Percentiles rank a stretch among this genome's conserved stretches.
Evolutionary conservation across 1,140 invertebrate genomes (phyloP).

Genomic region (Macrocentrus cingulum): DNA sequence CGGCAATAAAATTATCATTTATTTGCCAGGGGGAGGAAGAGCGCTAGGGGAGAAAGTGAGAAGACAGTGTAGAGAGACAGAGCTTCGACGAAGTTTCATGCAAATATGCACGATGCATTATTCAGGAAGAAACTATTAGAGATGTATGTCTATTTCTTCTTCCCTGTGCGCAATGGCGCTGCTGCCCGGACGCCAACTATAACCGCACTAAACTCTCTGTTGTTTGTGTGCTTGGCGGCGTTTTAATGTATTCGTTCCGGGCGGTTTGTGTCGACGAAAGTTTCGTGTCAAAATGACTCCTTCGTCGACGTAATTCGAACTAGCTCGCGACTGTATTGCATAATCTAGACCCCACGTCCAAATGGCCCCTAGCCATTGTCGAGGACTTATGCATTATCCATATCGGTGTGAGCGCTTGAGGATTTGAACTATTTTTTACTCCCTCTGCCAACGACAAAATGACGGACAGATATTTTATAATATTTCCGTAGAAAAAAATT

Average conservation of each 20-base stretch:
- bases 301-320: constrained; percentile 30
- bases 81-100: constrained; percentile 49
- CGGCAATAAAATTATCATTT: constrained; percentile 53
- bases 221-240: constrained; percentile 42
- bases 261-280: constrained; percentile 37
- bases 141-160: constrained; percentile 22
- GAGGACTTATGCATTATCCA: constrained; percentile 29
- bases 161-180: too few species aligned
- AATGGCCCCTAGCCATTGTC: too few species aligned
- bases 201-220: constrained; percentile 42
- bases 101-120: constrained; percentile 52
- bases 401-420: constrained; percentile 16
- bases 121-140: constrained; percentile 52
- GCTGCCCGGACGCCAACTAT: constrained; percentile 42
- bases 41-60: constrained; percentile 8
- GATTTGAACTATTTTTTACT: constrained; percentile 23
- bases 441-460: too few species aligned
- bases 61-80: constrained; percentile 20
- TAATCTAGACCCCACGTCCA: constrained; percentile 26
- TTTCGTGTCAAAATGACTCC: constrained; percentile 32
- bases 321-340: constrained; percentile 26
- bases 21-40: constrained; percentile 38
- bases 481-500: too few species aligned
- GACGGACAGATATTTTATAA: too few species aligned
- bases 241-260: constrained; percentile 49